Conservation (phyloP, 2,113 vertebrate genomes). For the Cathartes aura region DNA sequence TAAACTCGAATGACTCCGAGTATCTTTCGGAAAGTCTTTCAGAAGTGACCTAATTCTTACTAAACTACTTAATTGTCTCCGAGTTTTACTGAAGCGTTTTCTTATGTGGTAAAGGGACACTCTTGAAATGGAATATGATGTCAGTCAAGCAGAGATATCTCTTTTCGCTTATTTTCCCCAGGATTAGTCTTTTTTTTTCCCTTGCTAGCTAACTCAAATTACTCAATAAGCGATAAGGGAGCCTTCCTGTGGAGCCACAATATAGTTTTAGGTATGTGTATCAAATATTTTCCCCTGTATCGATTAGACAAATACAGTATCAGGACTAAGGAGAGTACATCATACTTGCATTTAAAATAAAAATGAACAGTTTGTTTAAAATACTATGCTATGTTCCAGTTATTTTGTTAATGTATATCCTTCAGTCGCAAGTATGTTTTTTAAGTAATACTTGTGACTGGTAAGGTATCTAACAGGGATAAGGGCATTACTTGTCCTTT, state of each 20-base stretch:
- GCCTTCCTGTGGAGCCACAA: neutral
- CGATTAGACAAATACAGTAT: neutral
- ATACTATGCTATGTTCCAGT: neutral
- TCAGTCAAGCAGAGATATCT: neutral
- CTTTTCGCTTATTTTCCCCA: neutral
- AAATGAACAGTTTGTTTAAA: neutral
- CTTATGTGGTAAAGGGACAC: rapidly evolving
- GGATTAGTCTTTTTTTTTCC: neutral
- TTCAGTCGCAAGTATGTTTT: neutral
- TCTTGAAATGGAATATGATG: neutral
- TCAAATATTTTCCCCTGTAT: neutral
- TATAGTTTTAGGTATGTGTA: neutral
- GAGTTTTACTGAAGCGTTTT: neutral
- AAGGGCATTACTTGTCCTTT: neutral
- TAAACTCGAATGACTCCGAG: neutral
- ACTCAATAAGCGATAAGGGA: neutral
- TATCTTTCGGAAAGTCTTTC: neutral
- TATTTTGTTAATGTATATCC: neutral
- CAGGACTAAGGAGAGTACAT: neutral
- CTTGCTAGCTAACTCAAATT: neutral
- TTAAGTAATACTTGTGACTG: neutral
- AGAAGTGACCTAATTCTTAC: neutral
- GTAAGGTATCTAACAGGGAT: neutral
- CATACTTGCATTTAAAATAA: neutral
- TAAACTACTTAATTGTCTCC: neutral